Evolutionary conservation across 2,888 invertebrate species (phyloP), one percentile per base, ranked within the genome.

Genomic region (Ophioninae sp.): DNA sequence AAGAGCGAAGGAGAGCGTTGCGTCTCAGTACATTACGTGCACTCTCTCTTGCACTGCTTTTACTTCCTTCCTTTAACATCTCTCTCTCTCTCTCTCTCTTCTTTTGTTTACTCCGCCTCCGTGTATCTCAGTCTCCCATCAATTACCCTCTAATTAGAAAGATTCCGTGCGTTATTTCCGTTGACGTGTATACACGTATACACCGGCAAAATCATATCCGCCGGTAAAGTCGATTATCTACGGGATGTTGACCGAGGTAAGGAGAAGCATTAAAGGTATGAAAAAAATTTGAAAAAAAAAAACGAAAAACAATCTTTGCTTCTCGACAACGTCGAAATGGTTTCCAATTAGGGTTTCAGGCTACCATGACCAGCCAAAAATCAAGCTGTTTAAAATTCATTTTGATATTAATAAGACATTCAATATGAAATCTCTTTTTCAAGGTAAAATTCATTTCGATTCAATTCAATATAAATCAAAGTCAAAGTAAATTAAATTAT

Each of bases 111-210:
- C 59, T 78, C 20, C 20, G 20, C 50, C 44, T 23, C 56, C 30
- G 50, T 70, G 44, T 77, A 82, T 83, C 81, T 83, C 61, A 56
- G 65, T 70, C 70, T 23, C 59, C 80, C 80, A 80, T 83, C 83
- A 83, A 83, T 84, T 84, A 84, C 72, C 81, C 56, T 81, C 83
- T 81, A 84, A 84, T 84, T 84, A 84, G 81, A 81, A 84, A 81
- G 81, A 81, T 84, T 84, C 83, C 81, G 37, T 61, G 67, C 78
- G 75, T 64, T 79, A 74, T 81, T 84, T 84, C 83, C 83, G 81
- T 78, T 56, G 81, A 62, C 17, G 78, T 79, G 69, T 79, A 67
- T n/a, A 61, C n/a, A n/a, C n/a, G n/a, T n/a, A n/a, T 59, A 61
- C 68, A 23, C 78, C 56, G 41, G 81, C 72, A 67, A 79, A 84